phyloP scores from a whole-genome alignment of 2,113 vertebrate species.

The Tringa solitaria region DNA sequence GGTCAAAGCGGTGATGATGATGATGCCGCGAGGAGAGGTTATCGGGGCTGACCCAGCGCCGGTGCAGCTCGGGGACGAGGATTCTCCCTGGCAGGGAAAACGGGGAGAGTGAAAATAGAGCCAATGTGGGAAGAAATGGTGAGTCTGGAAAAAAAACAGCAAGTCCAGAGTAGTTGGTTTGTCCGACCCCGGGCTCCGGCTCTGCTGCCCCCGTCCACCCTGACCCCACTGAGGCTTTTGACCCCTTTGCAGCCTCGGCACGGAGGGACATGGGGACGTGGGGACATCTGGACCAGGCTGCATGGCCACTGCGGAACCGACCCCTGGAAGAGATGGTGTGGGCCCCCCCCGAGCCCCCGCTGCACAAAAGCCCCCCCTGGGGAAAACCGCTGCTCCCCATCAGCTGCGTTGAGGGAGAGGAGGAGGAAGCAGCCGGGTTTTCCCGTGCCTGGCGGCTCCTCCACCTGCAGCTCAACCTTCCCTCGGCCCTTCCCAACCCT shows the following conservation, averaged over 20 bases:
- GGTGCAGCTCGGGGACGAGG: rapidly evolving
- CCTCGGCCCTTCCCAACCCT: rapidly evolving
- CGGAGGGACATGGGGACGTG: neutral
- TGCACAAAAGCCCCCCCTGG: neutral
- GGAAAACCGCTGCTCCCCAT: rapidly evolving
- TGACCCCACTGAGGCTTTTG: rapidly evolving
- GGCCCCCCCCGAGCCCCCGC: rapidly evolving
- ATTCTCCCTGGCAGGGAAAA: neutral
- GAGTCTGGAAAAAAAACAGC: neutral
- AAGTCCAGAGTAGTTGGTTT: rapidly evolving
- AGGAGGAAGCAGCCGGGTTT: rapidly evolving
- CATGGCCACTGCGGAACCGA: rapidly evolving
- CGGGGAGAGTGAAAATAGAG: neutral
- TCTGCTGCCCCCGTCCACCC: rapidly evolving
- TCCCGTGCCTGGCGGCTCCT: rapidly evolving
- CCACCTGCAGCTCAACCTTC: neutral
- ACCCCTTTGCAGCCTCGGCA: rapidly evolving
- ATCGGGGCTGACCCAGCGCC: rapidly evolving
- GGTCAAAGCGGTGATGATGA: neutral
- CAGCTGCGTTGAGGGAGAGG: rapidly evolving
- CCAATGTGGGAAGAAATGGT: rapidly evolving
- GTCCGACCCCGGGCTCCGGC: neutral
- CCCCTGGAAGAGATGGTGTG: rapidly evolving
- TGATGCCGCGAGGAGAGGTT: neutral
- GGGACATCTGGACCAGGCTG: neutral